Base-by-base conservation (phyloP, 2,888 invertebrate genomes). In the Altica lythri region DNA sequence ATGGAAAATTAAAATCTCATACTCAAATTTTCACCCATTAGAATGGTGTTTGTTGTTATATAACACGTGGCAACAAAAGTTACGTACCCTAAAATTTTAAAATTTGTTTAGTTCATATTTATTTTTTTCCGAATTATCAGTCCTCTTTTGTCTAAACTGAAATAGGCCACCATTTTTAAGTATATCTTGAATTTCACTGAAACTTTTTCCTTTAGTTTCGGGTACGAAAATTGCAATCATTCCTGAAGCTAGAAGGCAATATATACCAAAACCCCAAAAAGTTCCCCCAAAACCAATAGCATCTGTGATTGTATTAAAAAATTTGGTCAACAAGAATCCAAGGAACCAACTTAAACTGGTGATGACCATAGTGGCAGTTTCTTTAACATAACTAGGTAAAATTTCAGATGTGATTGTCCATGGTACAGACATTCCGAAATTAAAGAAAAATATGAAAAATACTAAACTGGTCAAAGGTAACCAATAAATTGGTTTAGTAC, bases 141-240 rank as follows among this genome's bases (percentile, higher is more conserved):
- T 18, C 19, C n/a, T 13, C 12, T 22, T 22, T 40, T 43, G 12
- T 14, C 47, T 29, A 10, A 27, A 47, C 16, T 53, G 53, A 27
- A 53, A 19, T 12, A 47, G 16, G 1, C 38, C 42, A 1, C 37
- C 53, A 10, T 27, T 32, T 25, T 50, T 35, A 1, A 53, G 30
- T 43, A 84, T 83, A 51, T 85, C 82, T 75, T 90, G 89, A 60
- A 95, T 94, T 77, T 95, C 85, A 68, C 88, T 85, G 66, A 93
- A 81, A 65, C 88, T 88, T 77, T 90, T 88, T 27, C 93, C 94
- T 76, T 91, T 93, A 0, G 95, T 95, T 78, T 95, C 95, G 2
- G 94, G 92, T 12, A 95, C 83, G 47, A 86, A 72, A 18, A 52
- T 22, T 30, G 51, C 10, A n/a, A 51, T 35, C 34, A 6, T 34